A percentile compares a stretch with the other conserved stretches of the same genome.
Conservation (phyloP, 2,113 vertebrate species). For the Myrmecobius fasciatus region DNA sequence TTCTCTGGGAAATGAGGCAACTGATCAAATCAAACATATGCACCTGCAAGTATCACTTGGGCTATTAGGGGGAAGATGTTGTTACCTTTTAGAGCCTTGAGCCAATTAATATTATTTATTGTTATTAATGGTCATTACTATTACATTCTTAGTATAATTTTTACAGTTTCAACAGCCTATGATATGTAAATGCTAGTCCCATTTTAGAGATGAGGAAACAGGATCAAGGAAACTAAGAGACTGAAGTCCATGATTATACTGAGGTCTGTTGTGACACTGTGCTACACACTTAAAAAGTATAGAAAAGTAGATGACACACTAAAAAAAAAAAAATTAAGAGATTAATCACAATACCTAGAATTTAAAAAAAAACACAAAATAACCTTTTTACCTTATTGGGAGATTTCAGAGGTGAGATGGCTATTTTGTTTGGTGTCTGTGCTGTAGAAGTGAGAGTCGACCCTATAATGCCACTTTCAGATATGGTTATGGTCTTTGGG, state of each 20-base stretch:
- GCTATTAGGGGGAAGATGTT: background rate
- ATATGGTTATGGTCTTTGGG: constrained; percentile 91
- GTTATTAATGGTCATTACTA: background rate
- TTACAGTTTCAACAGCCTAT: background rate
- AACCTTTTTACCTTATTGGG: constrained; percentile 93
- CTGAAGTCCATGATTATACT: background rate
- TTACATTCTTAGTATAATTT: background rate
- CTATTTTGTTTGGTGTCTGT: constrained; percentile 95
- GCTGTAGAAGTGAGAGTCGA: constrained; percentile 87
- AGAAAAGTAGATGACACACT: background rate
- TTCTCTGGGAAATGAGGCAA: background rate
- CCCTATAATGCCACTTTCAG: constrained; percentile 88
- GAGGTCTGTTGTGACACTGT: background rate
- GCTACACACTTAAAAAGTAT: background rate
- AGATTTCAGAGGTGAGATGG: constrained; percentile 97
- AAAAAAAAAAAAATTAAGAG: constrained; percentile 51
- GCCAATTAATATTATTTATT: background rate
- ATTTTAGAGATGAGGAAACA: background rate
- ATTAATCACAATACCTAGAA: constrained; percentile 48
- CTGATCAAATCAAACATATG: background rate
- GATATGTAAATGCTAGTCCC: background rate
- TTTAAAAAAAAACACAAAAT: background rate
- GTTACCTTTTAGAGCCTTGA: background rate
- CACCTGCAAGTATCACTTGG: background rate
- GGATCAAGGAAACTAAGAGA: background rate